Percentiles rank a stretch among this genome's conserved stretches.
phyloP scores from a whole-genome alignment of 2,797 vertebrate species.

The Lutjanus campechanus region DNA sequence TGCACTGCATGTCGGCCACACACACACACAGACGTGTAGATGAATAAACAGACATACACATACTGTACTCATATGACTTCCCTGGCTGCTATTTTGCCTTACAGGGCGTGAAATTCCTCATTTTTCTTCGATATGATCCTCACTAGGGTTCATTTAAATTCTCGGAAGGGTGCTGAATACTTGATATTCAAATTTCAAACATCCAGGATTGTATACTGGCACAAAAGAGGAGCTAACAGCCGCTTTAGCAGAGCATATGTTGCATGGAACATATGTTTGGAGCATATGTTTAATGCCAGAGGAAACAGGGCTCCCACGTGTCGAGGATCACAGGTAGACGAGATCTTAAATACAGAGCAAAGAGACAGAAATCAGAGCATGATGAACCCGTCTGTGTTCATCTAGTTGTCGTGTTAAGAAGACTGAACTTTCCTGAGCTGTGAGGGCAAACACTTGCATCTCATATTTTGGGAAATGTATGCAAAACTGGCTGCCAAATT shows the following conservation, averaged over 20 bases:
- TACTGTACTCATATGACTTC: constrained; percentile 47
- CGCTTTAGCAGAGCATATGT: constrained; percentile 59
- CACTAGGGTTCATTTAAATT: constrained; percentile 38
- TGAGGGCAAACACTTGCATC: constrained; percentile 43
- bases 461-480: constrained; percentile 73
- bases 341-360: constrained; percentile 39
- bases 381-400: background rate
- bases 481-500: constrained; percentile 73
- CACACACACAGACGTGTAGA: constrained; percentile 42
- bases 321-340: constrained; percentile 68
- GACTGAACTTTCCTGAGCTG: constrained; percentile 51
- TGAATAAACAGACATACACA: constrained; percentile 39
- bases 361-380: constrained; percentile 32
- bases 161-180: constrained; percentile 46
- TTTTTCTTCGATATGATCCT: constrained; percentile 49
- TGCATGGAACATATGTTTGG: constrained; percentile 60
- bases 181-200: constrained; percentile 36
- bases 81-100: constrained; percentile 50
- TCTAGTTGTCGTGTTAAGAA: constrained; percentile 7
- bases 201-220: constrained; percentile 23
- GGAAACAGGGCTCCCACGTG: constrained; percentile 59
- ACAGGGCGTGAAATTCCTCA: constrained; percentile 57
- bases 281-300: constrained; percentile 76
- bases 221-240: constrained; percentile 43
- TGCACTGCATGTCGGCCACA: constrained; percentile 12